Conservation (phyloP, 1,140 invertebrate species). For the Acyrthosiphon pisum region DNA sequence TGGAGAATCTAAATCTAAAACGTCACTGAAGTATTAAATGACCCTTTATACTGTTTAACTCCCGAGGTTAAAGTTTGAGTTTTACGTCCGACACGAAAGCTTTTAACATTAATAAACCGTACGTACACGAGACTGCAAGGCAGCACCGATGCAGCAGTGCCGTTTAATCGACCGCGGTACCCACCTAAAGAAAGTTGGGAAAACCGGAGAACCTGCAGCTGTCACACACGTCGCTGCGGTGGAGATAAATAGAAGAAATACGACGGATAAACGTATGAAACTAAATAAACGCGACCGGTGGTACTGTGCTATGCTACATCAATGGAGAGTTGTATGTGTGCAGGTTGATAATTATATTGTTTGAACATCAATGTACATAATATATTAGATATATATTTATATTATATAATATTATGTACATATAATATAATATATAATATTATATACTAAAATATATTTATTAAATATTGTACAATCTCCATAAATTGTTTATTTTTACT, state of each 20-base stretch:
- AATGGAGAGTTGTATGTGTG: background rate
- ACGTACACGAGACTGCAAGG: background rate
- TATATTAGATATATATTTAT: too few relatives aligned
- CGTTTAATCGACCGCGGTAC: background rate
- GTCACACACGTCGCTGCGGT: background rate
- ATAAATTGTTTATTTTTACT: too few relatives aligned
- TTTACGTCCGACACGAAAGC: background rate
- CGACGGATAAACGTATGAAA: background rate
- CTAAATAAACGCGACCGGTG: background rate
- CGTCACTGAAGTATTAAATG: slow-evolving; percentile 15
- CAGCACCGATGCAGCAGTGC: background rate
- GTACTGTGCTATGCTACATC: background rate
- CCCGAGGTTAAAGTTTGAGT: background rate
- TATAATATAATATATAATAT: too few relatives aligned
- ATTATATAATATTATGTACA: too few relatives aligned
- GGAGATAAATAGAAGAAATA: slow-evolving; percentile 9
- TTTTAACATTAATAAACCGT: slow-evolving; percentile 9
- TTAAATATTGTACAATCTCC: too few relatives aligned
- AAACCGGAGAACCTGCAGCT: slow-evolving; percentile 4
- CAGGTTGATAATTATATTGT: background rate
- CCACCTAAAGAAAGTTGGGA: background rate
- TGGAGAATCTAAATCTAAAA: slow-evolving; percentile 8
- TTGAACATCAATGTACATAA: background rate
- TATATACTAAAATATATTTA: too few relatives aligned
- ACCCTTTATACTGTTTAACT: slow-evolving; percentile 10